Conservation (phyloP, 37 sponge, comb jelly and placozoan genomes). For the Petrosia ficiformis region DNA sequence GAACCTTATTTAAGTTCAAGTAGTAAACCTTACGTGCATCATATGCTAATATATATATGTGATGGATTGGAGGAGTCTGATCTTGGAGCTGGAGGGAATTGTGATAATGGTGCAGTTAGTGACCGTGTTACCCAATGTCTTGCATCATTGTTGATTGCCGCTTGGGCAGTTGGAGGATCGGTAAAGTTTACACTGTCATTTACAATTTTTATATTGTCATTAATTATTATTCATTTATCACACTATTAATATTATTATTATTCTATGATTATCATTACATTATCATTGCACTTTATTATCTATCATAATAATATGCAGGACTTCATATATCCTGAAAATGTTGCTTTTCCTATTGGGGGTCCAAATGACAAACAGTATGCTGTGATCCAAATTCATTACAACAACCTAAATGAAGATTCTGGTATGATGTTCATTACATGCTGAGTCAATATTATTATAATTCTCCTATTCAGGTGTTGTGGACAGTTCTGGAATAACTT, state of each 20-base stretch:
- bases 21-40: constrained; percentile 38
- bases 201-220: neutral
- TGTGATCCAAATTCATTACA: constrained; percentile 67
- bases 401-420: constrained; percentile 38
- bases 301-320: constrained; percentile 27
- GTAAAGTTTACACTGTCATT: neutral
- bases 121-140: neutral
- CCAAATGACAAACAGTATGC: constrained; percentile 6
- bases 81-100: constrained; percentile 3
- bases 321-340: constrained; percentile 46
- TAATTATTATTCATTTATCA: neutral
- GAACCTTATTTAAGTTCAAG: constrained; percentile 11
- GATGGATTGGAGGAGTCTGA: constrained; percentile 10
- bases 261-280: no score
- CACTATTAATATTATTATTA: no score
- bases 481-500: constrained; percentile 46
- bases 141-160: constrained; percentile 5
- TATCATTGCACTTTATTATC: neutral
- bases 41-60: constrained; percentile 55
- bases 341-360: constrained; percentile 78
- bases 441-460: neutral
- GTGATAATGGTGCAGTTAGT: neutral
- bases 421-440: constrained; percentile 11
- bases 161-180: constrained; percentile 43
- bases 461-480: constrained; percentile 13